Base-by-base conservation (phyloP, 1,140 invertebrate genomes). In the Nephotettix cincticeps region DNA sequence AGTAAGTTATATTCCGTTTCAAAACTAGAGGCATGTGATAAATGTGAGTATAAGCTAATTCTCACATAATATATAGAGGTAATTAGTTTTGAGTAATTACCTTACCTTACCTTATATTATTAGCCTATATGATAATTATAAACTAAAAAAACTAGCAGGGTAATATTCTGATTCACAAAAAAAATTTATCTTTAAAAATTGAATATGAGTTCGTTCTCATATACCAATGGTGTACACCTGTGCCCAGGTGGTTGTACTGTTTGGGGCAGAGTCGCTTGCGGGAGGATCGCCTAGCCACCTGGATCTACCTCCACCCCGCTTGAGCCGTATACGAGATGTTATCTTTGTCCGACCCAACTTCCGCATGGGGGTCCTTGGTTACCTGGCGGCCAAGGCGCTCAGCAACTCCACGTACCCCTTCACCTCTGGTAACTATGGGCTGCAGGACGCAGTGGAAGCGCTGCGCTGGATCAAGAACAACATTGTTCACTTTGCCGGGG, bases 341-440 rank as follows among this genome's bases (percentile, higher is more conserved):
- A 88, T 95, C 13, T 92, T 94, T 76, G 92, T 95, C 0, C 84
- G 89, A 69, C 91, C 93, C 1, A 93, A 94, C 72, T 93, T 95
- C 78, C 84, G 84, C 75, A 69, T 79, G 9, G 78, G 71, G 30
- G 47, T 89, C 14, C 88, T 95, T 19, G 93, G 93, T 9, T 95
- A 95, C 77, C 81, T 95, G 1, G 87, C 92, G 0, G 79, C 89
- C 0, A 88, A 91, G 40, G 82, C 86, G 0, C 78, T 95, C 0
- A 88, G 91, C 0, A 84, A 89, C 72, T 81, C 88, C 0, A 84
- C 87, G 21, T 88, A 92, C 79, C 90, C 90, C 0, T 85, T 81
- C 4, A 90, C 89, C 0, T 93, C 93, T 25, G 93, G 93, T n/a
- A 95, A 96, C 77, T 95, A 95, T 77, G 94, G 90, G 0, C 82